Evolutionary conservation across 2,797 vertebrate genomes (phyloP).

Genomic region (Myoxocephalus aenaeus): DNA sequence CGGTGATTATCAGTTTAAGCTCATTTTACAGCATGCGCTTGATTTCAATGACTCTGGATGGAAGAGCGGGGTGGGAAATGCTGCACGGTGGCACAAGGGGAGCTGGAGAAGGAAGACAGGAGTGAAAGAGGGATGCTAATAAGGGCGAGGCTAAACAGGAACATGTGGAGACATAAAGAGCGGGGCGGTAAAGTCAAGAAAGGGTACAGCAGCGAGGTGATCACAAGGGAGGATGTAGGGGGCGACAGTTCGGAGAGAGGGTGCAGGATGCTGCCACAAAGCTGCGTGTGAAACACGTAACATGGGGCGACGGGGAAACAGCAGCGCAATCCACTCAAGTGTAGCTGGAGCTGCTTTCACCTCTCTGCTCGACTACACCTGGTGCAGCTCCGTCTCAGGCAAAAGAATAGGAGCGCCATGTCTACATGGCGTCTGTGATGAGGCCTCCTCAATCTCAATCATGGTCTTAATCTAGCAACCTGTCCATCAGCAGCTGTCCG

Average conservation of each 20-base stretch:
- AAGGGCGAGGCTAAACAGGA: constrained; percentile 27
- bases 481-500: constrained; percentile 1
- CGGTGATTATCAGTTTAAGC: constrained; percentile 53
- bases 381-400: background rate
- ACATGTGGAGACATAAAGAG: constrained; percentile 25
- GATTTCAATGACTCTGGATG: constrained; percentile 40
- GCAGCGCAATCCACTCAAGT: constrained; percentile 16
- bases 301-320: constrained; percentile 28
- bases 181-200: constrained; percentile 13
- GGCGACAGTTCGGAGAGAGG: constrained; percentile 32
- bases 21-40: constrained; percentile 49
- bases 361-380: background rate
- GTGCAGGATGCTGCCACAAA: constrained; percentile 27
- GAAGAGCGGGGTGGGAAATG: constrained; percentile 17
- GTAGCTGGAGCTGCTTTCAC: background rate
- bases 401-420: background rate
- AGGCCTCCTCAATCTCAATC: background rate
- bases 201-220: constrained; percentile 19
- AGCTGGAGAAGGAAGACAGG: background rate
- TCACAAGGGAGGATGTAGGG: constrained; percentile 33
- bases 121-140: constrained; percentile 6
- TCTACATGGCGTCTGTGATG: constrained; percentile 6
- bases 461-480: background rate
- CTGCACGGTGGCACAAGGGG: background rate
- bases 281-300: constrained; percentile 12